These are phyloP conservation scores for Bambusicola thoracicus DNA, from an alignment of 2,113 vertebrate species.

Conservation along the genomic window DNA sequence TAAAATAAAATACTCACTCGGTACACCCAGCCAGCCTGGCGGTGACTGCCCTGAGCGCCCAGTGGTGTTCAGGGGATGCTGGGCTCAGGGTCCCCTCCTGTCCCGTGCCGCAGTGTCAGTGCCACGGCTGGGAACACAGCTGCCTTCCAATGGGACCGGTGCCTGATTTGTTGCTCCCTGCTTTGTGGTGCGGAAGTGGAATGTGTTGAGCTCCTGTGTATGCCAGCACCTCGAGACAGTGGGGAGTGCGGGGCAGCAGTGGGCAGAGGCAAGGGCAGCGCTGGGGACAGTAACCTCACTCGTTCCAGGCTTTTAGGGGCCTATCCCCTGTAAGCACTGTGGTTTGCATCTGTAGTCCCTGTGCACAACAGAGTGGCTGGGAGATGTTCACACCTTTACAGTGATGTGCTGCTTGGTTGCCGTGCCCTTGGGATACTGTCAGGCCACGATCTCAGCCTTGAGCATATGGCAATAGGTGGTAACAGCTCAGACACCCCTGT, in stretches of 20 bases:
- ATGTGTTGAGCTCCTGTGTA: not conserved
- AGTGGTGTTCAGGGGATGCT: not conserved
- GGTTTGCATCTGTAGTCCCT: not conserved
- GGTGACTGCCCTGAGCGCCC: not conserved
- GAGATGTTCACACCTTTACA: not conserved
- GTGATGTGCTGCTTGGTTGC: rapidly evolving
- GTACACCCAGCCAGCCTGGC: conserved; percentile 73
- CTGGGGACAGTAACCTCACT: not conserved
- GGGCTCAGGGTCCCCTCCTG: rapidly evolving
- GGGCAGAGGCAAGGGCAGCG: not conserved
- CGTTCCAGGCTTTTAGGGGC: not conserved
- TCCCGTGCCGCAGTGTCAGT: not conserved
- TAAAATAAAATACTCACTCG: conserved; percentile 88
- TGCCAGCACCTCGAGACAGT: rapidly evolving
- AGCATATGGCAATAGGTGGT: not conserved
- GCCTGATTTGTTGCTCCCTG: not conserved
- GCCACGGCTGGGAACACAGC: rapidly evolving
- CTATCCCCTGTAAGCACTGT: rapidly evolving
- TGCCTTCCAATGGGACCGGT: not conserved
- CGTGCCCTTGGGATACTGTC: not conserved
- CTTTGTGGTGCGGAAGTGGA: not conserved
- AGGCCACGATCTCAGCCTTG: rapidly evolving
- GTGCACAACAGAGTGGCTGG: rapidly evolving
- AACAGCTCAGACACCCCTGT: rapidly evolving
- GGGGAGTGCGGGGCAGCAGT: not conserved